Conservation (phyloP, 2,797 vertebrate genomes). For the Typhlichthys eigenmanni region DNA sequence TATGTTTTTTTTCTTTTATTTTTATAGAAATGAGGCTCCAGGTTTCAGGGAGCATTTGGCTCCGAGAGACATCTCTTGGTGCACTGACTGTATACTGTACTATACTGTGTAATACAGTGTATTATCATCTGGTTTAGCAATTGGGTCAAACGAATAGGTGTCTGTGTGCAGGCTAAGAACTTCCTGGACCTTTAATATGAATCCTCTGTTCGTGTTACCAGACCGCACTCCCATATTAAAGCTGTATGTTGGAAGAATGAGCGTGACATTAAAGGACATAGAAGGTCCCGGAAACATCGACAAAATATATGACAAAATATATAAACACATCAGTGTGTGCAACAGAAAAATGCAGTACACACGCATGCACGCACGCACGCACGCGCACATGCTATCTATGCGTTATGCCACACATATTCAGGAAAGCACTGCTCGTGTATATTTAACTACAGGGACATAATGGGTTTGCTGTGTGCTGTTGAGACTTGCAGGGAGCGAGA, state of each 20-base stretch:
- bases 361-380: slow-evolving; percentile 22
- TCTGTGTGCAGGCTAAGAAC: no score
- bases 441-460: slow-evolving; percentile 1
- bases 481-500: slow-evolving; percentile 45
- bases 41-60: no score
- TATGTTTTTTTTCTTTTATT: no score
- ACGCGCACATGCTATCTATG: background rate
- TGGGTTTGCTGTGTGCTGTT: slow-evolving; percentile 30
- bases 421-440: slow-evolving; percentile 3
- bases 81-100: no score
- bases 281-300: slow-evolving; percentile 1
- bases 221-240: slow-evolving; percentile 22
- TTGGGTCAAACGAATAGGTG: no score
- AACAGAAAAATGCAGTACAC: background rate
- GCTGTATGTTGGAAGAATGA: slow-evolving; percentile 32
- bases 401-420: slow-evolving; percentile 3
- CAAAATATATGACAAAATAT: background rate
- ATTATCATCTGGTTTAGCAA: no score
- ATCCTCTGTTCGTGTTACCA: no score
- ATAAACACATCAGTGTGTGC: background rate
- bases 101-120: no score
- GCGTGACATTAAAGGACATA: slow-evolving; percentile 15
- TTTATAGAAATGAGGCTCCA: no score
- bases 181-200: no score
- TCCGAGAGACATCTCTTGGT: no score